phyloP scores from a whole-genome alignment of 2,888 invertebrate genomes.

The Scaptomyza cyrtandrae region DNA sequence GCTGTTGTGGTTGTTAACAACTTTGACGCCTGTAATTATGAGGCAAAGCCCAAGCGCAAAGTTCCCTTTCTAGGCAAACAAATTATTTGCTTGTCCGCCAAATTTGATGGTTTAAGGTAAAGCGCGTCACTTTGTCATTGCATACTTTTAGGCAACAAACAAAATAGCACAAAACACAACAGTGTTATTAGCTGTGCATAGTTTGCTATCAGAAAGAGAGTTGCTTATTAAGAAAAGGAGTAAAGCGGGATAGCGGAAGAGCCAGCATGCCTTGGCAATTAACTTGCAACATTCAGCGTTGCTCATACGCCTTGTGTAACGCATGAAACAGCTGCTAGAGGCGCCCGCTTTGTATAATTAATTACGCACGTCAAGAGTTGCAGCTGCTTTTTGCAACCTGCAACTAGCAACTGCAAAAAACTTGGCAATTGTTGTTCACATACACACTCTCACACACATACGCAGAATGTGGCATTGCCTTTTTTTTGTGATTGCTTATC shows the following conservation, averaged over 20 bases:
- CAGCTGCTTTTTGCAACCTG: not conserved
- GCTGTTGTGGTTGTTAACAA: slow-evolving; percentile 60
- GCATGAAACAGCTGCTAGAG: slow-evolving; percentile 9
- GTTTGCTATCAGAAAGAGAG: not conserved
- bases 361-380: slow-evolving; percentile 53
- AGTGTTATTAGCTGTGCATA: slow-evolving; percentile 14
- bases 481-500: not conserved
- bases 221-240: slow-evolving; percentile 12
- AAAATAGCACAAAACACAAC: not conserved
- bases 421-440: not conserved
- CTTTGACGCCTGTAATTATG: slow-evolving; percentile 73
- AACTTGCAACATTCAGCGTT: slow-evolving; percentile 35
- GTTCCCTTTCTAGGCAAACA: slow-evolving; percentile 12
- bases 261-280: slow-evolving; percentile 39
- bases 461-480: not conserved
- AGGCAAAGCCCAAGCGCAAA: slow-evolving; percentile 18
- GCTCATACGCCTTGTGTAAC: slow-evolving; percentile 40
- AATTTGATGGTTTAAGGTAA: slow-evolving; percentile 22
- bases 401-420: slow-evolving; percentile 4
- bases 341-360: slow-evolving; percentile 61
- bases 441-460: slow-evolving; percentile 2
- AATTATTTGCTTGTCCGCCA: slow-evolving; percentile 46
- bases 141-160: slow-evolving; percentile 31
- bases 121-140: slow-evolving; percentile 1
- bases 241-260: not conserved